A percentile compares a stretch with the other conserved stretches of the same genome.
Conservation (phyloP, 2,113 vertebrate genomes). For the Urocolius indicus region DNA sequence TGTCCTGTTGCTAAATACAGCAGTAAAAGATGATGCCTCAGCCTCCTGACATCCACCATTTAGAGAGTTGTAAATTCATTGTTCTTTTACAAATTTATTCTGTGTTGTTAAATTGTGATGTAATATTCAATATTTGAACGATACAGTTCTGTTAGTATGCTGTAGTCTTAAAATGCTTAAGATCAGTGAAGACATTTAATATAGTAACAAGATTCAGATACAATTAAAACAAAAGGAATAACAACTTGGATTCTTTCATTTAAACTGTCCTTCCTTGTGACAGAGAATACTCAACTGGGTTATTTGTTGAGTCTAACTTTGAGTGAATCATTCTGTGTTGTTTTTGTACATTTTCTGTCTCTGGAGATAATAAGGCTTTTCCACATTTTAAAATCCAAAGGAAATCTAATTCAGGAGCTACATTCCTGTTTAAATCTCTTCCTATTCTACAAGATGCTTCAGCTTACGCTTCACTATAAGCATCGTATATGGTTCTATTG, state of each 20-base stretch:
- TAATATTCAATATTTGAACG: not conserved
- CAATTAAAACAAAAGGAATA: not conserved
- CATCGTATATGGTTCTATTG: not conserved
- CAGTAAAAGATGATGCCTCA: no score
- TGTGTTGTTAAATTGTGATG: not conserved
- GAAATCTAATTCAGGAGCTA: not conserved
- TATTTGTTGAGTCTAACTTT: not conserved
- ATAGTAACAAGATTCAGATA: not conserved
- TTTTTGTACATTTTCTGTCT: not conserved
- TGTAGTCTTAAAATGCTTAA: not conserved
- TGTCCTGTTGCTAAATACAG: no score
- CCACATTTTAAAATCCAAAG: not conserved
- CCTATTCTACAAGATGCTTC: not conserved
- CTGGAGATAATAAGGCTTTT: not conserved
- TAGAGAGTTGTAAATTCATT: not conserved
- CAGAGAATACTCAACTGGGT: not conserved
- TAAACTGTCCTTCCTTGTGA: not conserved
- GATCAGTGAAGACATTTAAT: not conserved
- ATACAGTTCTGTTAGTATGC: not conserved
- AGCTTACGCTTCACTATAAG: not conserved
- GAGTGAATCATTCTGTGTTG: not conserved
- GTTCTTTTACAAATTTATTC: not conserved
- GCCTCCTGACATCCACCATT: no score
- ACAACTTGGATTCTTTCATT: not conserved
- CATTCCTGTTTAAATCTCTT: not conserved